These are phyloP conservation scores for Atta colombica DNA, from an alignment of 1,140 invertebrate genomes.

Conservation along the genomic window DNA sequence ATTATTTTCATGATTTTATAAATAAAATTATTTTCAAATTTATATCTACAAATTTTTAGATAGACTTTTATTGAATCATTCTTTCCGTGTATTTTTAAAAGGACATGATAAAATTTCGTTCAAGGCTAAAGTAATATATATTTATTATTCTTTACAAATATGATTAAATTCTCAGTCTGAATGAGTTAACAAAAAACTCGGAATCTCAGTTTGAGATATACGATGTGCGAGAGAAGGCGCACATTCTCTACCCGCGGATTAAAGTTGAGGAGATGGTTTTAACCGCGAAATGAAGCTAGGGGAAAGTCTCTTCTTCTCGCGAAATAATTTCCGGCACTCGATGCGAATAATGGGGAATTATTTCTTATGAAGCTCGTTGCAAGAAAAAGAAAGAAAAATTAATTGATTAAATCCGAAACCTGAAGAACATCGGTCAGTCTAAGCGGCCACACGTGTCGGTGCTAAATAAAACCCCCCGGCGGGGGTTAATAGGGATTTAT, in stretches of 20 bases:
- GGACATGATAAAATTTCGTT: background rate
- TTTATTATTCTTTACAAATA: constrained; percentile 26
- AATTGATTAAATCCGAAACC: constrained; percentile 49
- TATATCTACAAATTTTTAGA: no score
- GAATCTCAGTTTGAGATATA: constrained; percentile 16
- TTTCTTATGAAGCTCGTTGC: background rate
- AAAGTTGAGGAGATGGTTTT: constrained; percentile 43
- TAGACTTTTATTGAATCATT: no score
- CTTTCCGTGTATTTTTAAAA: background rate
- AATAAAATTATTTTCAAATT: no score
- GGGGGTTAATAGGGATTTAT: constrained; percentile 19
- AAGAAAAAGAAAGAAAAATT: constrained; percentile 17
- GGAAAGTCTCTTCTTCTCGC: background rate
- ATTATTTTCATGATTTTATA: no score
- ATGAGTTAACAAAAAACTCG: constrained; percentile 57
- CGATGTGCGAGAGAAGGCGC: constrained; percentile 15
- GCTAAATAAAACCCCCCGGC: background rate
- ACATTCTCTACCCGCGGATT: background rate
- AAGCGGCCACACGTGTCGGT: background rate
- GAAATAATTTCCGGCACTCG: background rate
- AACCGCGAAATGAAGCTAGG: constrained; percentile 37
- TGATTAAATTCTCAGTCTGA: constrained; percentile 45
- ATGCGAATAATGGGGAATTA: background rate
- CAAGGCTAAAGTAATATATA: background rate
- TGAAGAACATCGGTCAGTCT: constrained; percentile 3